Percentiles rank a stretch among this genome's conserved stretches.
Conservation (phyloP, 30 jellyfish, hydroid and myxozoan genomes). For the Pelagia noctiluca region DNA sequence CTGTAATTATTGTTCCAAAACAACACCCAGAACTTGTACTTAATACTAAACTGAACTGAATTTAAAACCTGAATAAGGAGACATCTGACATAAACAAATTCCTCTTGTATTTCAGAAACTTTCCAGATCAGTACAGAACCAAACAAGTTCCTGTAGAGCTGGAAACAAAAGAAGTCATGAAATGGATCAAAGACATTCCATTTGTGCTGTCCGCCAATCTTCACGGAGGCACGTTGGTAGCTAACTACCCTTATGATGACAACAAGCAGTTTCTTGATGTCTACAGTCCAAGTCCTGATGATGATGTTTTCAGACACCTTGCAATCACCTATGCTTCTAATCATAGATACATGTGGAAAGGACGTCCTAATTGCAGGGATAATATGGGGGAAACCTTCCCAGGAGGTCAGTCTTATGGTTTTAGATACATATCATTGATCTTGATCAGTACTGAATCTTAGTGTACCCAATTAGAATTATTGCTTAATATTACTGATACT, state of each 20-base stretch:
- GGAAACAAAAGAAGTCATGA: slow-evolving; percentile 73
- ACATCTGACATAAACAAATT: slow-evolving; percentile 16
- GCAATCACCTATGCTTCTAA: slow-evolving; percentile 82
- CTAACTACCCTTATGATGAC: slow-evolving; percentile 97
- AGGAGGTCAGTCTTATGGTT: slow-evolving; percentile 60
- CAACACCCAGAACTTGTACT: too few species aligned
- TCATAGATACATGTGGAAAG: slow-evolving; percentile 91
- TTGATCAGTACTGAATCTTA: too few species aligned
- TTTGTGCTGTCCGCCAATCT: slow-evolving; percentile 95
- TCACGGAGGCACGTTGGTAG: slow-evolving; percentile 98
- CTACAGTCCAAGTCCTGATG: slow-evolving; percentile 84
- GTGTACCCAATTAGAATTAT: too few species aligned
- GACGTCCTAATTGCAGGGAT: slow-evolving; percentile 73
- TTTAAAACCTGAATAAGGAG: too few species aligned
- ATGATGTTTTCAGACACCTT: slow-evolving; percentile 78
- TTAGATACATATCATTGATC: neutral
- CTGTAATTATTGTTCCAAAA: too few species aligned
- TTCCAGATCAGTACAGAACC: slow-evolving; percentile 90
- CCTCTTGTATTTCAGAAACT: slow-evolving; percentile 80
- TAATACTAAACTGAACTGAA: too few species aligned
- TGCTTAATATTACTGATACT: too few species aligned
- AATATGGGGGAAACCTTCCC: slow-evolving; percentile 50
- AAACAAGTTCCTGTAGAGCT: slow-evolving; percentile 61
- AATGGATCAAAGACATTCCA: slow-evolving; percentile 83
- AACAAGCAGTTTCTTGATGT: slow-evolving; percentile 46